Evolutionary conservation across 1,140 invertebrate species (phyloP).

Genomic region (Aporrectodea caliginosa): DNA sequence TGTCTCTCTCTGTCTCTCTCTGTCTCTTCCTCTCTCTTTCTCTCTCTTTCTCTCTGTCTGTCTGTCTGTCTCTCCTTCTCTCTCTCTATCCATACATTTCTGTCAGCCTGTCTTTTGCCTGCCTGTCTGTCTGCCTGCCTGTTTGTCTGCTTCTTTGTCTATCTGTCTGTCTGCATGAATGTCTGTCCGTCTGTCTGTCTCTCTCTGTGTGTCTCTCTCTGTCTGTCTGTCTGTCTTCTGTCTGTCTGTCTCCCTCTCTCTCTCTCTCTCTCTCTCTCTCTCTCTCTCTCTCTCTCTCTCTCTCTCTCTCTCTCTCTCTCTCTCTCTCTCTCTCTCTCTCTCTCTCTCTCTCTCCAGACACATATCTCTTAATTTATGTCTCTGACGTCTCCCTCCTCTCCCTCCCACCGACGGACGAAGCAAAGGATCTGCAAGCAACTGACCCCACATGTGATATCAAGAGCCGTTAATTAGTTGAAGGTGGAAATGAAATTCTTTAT

Average conservation of each 20-base stretch:
- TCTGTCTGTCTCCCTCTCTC: slow-evolving; percentile 30
- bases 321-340: slow-evolving; percentile 28
- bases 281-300: not conserved
- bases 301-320: slow-evolving; percentile 19
- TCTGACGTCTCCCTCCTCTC: no score
- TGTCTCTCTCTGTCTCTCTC: slow-evolving; percentile 27
- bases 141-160: slow-evolving; percentile 9
- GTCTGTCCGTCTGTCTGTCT: not conserved
- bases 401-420: no score
- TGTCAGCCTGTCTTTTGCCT: slow-evolving; percentile 14
- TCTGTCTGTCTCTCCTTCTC: not conserved
- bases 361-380: no score
- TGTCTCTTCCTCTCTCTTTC: slow-evolving; percentile 30
- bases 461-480: no score
- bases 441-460: no score
- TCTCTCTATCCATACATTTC: not conserved
- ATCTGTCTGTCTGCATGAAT: slow-evolving; percentile 26
- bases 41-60: not conserved
- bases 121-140: not conserved
- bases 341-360: slow-evolving; percentile 4
- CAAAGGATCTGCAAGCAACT: no score
- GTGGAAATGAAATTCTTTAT: no score
- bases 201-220: not conserved
- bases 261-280: slow-evolving; percentile 19
- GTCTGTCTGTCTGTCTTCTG: slow-evolving; percentile 20